A percentile compares a stretch with the other conserved stretches of the same genome.
Conservation (phyloP, 2,113 vertebrate species). For the Brachypteracias leptosomus region DNA sequence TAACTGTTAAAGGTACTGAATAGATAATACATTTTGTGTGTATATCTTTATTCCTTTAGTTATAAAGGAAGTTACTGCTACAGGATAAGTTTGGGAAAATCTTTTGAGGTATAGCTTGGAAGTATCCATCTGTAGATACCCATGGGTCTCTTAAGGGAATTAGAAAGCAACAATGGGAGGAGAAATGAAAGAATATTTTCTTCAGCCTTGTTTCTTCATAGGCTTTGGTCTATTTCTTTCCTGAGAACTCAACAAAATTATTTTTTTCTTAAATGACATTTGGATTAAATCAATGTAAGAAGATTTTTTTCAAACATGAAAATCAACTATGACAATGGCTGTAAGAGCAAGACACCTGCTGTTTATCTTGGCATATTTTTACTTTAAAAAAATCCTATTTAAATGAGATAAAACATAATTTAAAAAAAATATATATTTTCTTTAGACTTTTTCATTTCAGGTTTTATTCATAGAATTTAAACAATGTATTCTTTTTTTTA, state of each 20-base stretch:
- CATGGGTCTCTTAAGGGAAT: not conserved
- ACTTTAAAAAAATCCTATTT: not conserved
- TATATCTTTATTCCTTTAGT: not conserved
- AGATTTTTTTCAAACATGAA: not conserved
- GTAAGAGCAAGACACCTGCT: not conserved
- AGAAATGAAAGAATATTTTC: not conserved
- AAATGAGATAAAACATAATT: not conserved
- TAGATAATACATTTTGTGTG: not conserved
- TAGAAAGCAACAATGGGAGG: not conserved
- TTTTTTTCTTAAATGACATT: not conserved
- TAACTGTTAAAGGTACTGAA: constrained; percentile 90
- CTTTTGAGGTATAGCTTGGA: not conserved
- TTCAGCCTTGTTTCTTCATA: not conserved
- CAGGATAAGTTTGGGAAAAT: not conserved
- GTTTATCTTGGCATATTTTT: not conserved
- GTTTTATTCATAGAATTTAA: not conserved
- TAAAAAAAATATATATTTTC: not conserved
- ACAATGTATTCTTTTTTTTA: constrained; percentile 25
- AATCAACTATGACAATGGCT: not conserved
- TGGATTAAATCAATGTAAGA: not conserved
- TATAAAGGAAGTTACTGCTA: not conserved
- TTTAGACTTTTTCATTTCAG: not conserved
- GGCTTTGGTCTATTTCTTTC: not conserved
- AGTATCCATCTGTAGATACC: not conserved
- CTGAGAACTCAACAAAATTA: not conserved